Evolutionary conservation across 2,888 invertebrate species (phyloP), one percentile per base, ranked within the genome.

Genomic region (Heliconius erato): DNA sequence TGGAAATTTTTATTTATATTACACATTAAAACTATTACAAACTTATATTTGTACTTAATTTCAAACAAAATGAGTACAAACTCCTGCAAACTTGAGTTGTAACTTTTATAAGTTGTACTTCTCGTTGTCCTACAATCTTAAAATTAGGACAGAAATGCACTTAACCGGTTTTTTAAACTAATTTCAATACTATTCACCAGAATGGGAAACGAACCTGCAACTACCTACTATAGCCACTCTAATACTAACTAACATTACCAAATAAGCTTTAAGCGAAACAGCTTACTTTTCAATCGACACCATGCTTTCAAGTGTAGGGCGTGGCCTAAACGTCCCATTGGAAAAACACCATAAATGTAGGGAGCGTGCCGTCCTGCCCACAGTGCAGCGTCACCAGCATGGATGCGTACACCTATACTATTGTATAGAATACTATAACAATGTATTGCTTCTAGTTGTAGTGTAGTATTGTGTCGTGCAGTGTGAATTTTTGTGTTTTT

Each of bases 301-400:
- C 26, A 67, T n/a, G 23, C 3, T 40, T 77, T 84, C 82, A 86
- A 88, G 87, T 85, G 86, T 88, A 89, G n/a, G 93, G 94, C 91
- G 94, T 91, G 88, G 87, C 90, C 82, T 82, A 63, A 74, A 71
- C 71, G 83, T 80, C 80, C 83, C 74, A 86, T 86, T 87, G 87
- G 86, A 84, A 84, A 83, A 74, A 54, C 5, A 68, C 40, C 65
- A 86, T 87, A 87, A 80, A 86, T 85, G 71, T 81, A 79, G 86
- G 86, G 85, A 83, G 85, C 79, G 72, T 19, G 12, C 9, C 69
- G 65, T 65, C 28, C 79, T 74, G 76, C 85, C 83, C 83, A 79
- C 85, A 85, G 86, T 86, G 59, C 26, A 44, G 69, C 76, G 81
- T 69, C 63, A 77, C 63, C 59, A 68, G 80, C 69, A 68, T 76